Percentiles rank a stretch among this genome's conserved stretches.
Conservation (phyloP, 2,797 vertebrate species). For the Dermochelys coriacea region DNA sequence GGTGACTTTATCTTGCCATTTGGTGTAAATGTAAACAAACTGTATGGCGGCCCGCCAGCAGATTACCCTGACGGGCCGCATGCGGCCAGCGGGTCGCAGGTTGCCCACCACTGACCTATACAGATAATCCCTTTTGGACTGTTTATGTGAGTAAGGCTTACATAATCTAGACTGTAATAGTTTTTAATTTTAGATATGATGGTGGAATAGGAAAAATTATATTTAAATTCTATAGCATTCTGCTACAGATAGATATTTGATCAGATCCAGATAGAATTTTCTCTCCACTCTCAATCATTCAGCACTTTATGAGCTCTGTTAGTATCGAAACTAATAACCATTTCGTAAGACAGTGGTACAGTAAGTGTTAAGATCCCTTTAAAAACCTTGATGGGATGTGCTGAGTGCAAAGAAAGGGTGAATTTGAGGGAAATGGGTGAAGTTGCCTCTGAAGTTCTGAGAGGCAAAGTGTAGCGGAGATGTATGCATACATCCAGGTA, state of each 20-base stretch:
- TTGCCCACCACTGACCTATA: neutral
- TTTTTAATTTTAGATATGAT: neutral
- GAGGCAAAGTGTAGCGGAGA: neutral
- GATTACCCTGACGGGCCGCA: too few relatives aligned
- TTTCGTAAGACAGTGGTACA: neutral
- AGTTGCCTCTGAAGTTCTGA: neutral
- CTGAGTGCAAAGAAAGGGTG: neutral
- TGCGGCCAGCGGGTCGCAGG: too few relatives aligned
- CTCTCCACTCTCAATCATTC: neutral
- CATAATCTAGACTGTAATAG: neutral
- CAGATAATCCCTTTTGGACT: neutral
- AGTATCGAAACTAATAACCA: neutral
- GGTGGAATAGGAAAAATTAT: neutral
- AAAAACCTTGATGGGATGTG: neutral
- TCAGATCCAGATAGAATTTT: neutral
- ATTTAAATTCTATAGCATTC: neutral
- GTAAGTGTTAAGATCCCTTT: neutral
- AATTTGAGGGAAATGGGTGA: neutral
- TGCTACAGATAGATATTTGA: neutral
- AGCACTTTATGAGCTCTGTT: neutral
- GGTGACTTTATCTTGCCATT: too few relatives aligned
- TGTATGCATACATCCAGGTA: neutral
- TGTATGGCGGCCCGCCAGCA: too few relatives aligned
- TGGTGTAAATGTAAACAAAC: too few relatives aligned
- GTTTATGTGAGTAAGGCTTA: neutral